Base-by-base conservation (phyloP, 1,140 invertebrate genomes). In the Cydia fagiglandana region DNA sequence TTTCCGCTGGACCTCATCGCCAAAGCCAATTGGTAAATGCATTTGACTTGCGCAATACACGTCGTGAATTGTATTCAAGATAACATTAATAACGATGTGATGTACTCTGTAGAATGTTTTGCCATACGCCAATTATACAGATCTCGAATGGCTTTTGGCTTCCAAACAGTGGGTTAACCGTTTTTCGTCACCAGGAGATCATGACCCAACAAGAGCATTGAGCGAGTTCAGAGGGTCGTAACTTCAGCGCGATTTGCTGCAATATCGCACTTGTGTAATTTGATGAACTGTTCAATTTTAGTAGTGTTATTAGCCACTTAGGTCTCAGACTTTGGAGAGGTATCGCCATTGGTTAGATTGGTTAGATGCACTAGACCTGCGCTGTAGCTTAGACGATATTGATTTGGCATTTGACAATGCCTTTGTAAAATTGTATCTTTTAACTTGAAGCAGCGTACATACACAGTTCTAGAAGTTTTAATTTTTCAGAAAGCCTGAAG, bases 341-440 rank as follows among this genome's bases (percentile, higher is more conserved):
- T 24, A 12, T 61, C 17, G 56, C 56, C 12, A 61, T 61, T 61
- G 56, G 56, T 24, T 47, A 61, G 56, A 61, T 61, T 61, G 56
- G 56, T 24, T 47, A 61, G 56, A 61, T 24, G 56, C 20, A 61
- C 53, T 61, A 61, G 56, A 24, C 56, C 10, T 61, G 56, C 56
- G 56, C 56, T 61, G 2, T 24, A 56, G n/a, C 6, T 20, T 61
- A 61, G 56, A 53, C 50, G 15, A 24, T 20, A 61, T 61, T 61
- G 17, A 61, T 61, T 61, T 15, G 4, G 45, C 45, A 47, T 15
- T 47, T 0, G n/a, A n/a, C n/a, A n/a, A n/a, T n/a, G n/a, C 45
- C 12, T 47, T 47, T 47, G 13, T 47, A 12, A n/a, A n/a, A n/a
- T n/a, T 47, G 2, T 47, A 12, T 15, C n/a, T n/a, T n/a, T n/a